Percentiles rank a stretch among this genome's conserved stretches.
Evolutionary conservation across 2,888 invertebrate genomes (phyloP).

Genomic region (Deilephila porcellus): DNA sequence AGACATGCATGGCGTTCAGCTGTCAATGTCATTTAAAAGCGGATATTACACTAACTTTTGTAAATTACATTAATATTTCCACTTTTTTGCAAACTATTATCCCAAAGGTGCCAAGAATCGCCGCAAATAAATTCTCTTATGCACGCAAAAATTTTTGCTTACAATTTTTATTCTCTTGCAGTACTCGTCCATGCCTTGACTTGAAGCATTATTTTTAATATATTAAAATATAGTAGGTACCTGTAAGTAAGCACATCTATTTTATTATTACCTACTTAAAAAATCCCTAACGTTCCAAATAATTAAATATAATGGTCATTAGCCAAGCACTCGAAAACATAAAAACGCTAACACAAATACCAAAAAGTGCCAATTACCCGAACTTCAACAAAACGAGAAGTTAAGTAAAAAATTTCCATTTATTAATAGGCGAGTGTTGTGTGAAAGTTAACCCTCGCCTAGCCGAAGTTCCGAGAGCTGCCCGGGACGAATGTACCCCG

Average conservation of each 20-base stretch:
- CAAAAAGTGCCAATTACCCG: slow-evolving; percentile 51
- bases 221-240: no score
- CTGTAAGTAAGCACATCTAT: not conserved
- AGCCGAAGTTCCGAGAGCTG: slow-evolving; percentile 31
- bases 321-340: slow-evolving; percentile 9
- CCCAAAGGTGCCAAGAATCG: no score
- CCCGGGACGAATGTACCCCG: slow-evolving; percentile 25
- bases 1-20: not conserved
- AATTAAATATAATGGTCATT: slow-evolving; percentile 5
- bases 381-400: slow-evolving; percentile 50
- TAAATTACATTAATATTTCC: no score
- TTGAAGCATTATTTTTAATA: no score
- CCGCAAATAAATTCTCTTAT: no score
- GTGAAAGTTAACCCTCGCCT: slow-evolving; percentile 30
- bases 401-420: slow-evolving; percentile 43
- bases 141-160: no score
- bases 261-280: not conserved
- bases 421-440: slow-evolving; percentile 40
- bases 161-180: no score
- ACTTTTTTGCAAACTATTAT: no score
- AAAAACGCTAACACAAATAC: slow-evolving; percentile 36
- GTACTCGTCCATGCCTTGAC: no score
- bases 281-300: not conserved
- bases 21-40: not conserved
- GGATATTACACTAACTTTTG: no score